phyloP scores from a whole-genome alignment of 1,140 invertebrate genomes.

The Metopolophium dirhodum region DNA sequence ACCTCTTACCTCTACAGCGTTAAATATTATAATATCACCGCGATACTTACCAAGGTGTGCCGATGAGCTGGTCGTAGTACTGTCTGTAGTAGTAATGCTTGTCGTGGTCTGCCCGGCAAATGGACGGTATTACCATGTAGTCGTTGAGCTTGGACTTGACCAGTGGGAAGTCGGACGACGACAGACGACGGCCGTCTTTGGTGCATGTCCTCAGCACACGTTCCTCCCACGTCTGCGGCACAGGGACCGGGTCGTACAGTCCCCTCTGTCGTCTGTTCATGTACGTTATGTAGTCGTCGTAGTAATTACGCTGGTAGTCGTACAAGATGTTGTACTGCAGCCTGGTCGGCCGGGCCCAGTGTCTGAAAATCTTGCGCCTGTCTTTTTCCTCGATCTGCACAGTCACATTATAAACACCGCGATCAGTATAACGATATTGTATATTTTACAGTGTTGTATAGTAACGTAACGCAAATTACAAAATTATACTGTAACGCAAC shows the following conservation, averaged over 20 bases:
- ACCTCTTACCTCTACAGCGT: not conserved
- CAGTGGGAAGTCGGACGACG: slow-evolving; percentile 44
- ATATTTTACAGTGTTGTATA: no score
- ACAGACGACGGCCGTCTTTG: slow-evolving; percentile 57
- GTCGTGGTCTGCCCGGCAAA: slow-evolving; percentile 60
- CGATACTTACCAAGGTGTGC: slow-evolving; percentile 24
- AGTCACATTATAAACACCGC: not conserved
- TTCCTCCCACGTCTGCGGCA: slow-evolving; percentile 82
- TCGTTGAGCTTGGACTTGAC: slow-evolving; percentile 58
- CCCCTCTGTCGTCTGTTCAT: slow-evolving; percentile 77
- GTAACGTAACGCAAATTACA: no score
- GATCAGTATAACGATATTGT: not conserved
- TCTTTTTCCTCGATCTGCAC: slow-evolving; percentile 60
- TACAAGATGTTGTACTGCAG: slow-evolving; percentile 82
- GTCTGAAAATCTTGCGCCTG: slow-evolving; percentile 60
- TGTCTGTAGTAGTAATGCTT: slow-evolving; percentile 61
- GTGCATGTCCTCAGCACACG: slow-evolving; percentile 75
- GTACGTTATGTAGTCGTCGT: slow-evolving; percentile 82
- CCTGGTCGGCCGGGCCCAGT: slow-evolving; percentile 65
- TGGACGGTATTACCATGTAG: slow-evolving; percentile 58
- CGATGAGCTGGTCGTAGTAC: slow-evolving; percentile 60
- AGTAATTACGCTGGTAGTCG: slow-evolving; percentile 82
- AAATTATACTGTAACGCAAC: no score
- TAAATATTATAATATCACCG: not conserved
- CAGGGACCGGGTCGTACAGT: slow-evolving; percentile 72